These are phyloP conservation scores for Apodemia mormo DNA, from an alignment of 2,888 invertebrate species.

Conservation along the genomic window DNA sequence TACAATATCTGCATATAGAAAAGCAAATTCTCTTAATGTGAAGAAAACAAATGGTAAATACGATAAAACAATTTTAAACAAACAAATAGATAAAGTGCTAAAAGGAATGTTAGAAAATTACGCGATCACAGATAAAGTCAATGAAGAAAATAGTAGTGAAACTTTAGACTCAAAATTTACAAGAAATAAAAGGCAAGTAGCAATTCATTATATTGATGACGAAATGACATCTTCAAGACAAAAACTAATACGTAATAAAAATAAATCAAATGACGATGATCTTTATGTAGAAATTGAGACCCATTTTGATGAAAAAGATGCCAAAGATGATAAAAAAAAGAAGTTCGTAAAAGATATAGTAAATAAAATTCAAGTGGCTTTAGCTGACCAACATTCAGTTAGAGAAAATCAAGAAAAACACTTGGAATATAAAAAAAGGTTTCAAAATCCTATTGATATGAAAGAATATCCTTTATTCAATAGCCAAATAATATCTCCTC, in stretches of 20 bases:
- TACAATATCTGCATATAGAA: background rate
- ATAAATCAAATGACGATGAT: constrained; percentile 57
- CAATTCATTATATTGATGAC: constrained; percentile 49
- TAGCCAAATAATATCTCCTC: constrained; percentile 44
- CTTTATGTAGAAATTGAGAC: constrained; percentile 73
- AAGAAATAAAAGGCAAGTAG: constrained; percentile 59
- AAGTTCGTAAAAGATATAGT: constrained; percentile 60
- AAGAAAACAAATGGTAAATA: constrained; percentile 10
- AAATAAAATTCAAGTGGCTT: constrained; percentile 66
- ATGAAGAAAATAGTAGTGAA: constrained; percentile 26
- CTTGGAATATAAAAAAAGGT: constrained; percentile 56
- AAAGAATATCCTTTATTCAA: constrained; percentile 31
- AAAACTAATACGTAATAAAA: constrained; percentile 35
- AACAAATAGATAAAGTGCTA: constrained; percentile 31
- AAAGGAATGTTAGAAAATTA: constrained; percentile 33
- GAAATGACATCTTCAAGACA: constrained; percentile 34
- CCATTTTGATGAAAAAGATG: constrained; percentile 65
- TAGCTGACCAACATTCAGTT: constrained; percentile 46
- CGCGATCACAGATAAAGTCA: constrained; percentile 20
- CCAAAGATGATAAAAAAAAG: constrained; percentile 63
- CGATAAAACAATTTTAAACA: constrained; percentile 27
- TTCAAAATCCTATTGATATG: constrained; percentile 54
- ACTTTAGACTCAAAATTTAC: constrained; percentile 35
- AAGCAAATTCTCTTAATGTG: background rate
- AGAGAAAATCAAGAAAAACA: constrained; percentile 43